A percentile compares a stretch with the other conserved stretches of the same genome.
Evolutionary conservation across 2,113 vertebrate species (phyloP).

Genomic region (Nyctereutes procyonoides): DNA sequence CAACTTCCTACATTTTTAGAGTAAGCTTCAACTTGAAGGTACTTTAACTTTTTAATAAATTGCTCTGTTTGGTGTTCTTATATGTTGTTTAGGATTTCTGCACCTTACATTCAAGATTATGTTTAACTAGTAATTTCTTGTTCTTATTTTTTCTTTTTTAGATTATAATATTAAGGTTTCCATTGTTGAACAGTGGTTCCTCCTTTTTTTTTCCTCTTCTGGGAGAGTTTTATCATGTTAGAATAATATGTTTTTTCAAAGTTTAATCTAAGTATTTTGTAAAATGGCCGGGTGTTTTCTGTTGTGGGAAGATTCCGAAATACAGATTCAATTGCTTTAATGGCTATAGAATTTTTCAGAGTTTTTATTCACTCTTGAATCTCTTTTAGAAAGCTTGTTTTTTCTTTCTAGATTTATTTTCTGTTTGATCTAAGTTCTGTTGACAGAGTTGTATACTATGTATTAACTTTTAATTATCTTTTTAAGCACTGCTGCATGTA

Average conservation of each 20-base stretch:
- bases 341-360: background rate
- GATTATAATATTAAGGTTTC: background rate
- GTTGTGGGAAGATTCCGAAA: background rate
- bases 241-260: background rate
- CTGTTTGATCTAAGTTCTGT: background rate
- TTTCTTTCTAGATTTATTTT: background rate
- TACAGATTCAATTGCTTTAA: background rate
- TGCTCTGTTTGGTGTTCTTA: background rate
- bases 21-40: background rate
- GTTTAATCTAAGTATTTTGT: background rate
- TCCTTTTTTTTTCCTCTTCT: background rate
- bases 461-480: background rate
- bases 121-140: background rate
- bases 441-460: background rate
- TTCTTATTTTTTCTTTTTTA: background rate
- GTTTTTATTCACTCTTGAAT: background rate
- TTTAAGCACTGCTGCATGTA: background rate
- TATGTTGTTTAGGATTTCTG: background rate
- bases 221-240: background rate
- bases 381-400: background rate
- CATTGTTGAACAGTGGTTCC: background rate
- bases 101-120: background rate
- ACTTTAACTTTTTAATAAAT: background rate
- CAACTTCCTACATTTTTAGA: background rate
- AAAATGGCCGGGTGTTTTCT: background rate